phyloP scores from a whole-genome alignment of 2,113 vertebrate species.

The Poeciliopsis occidentalis region DNA sequence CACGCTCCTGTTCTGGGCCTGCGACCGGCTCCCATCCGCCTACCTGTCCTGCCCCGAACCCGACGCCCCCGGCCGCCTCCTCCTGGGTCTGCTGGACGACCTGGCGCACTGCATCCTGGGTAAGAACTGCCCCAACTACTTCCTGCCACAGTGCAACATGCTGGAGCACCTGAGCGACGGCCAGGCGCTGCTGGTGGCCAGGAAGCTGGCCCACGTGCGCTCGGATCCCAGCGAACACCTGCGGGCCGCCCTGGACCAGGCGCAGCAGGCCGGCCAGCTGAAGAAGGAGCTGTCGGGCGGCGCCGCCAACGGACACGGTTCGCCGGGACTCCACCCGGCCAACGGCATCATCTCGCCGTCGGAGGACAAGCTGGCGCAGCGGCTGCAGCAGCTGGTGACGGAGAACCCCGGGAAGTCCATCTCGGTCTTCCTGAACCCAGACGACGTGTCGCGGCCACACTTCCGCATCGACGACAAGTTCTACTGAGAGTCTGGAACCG shows the following conservation, averaged over 20 bases:
- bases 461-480: conserved; percentile 86
- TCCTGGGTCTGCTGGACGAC: conserved; percentile 87
- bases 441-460: conserved; percentile 83
- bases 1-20: conserved; percentile 87
- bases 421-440: conserved; percentile 85
- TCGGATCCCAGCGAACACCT: conserved; percentile 84
- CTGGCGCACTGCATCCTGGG: conserved; percentile 84
- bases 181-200: conserved; percentile 77
- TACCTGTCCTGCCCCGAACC: conserved; percentile 80
- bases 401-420: conserved; percentile 86
- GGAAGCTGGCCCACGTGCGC: conserved; percentile 82
- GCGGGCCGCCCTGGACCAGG: conserved; percentile 83
- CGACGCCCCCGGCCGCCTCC: conserved; percentile 81
- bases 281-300: conserved; percentile 75
- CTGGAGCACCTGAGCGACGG: conserved; percentile 78
- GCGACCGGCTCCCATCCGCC: conserved; percentile 83
- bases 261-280: conserved; percentile 81
- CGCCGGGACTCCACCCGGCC: conserved; percentile 65
- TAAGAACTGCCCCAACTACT: conserved; percentile 86
- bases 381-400: conserved; percentile 84
- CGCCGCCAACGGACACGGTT: conserved; percentile 69
- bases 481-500: conserved; percentile 64
- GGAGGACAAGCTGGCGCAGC: conserved; percentile 81
- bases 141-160: conserved; percentile 86
- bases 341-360: conserved; percentile 74